These are phyloP conservation scores for Willowsia nigromaculata DNA, from an alignment of 2,888 invertebrate genomes.

Conservation along the genomic window DNA sequence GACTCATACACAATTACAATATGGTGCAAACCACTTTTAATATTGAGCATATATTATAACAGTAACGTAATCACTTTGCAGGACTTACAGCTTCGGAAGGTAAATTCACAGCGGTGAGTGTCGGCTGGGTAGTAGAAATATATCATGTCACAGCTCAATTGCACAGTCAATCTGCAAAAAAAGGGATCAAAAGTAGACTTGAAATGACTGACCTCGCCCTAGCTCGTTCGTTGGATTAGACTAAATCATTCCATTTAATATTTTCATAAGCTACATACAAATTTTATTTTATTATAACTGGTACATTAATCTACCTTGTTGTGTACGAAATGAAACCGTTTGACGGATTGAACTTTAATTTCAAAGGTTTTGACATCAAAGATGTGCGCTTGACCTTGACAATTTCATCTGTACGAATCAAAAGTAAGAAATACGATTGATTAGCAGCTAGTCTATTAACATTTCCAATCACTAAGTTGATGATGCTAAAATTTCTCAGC, in stretches of 20 bases:
- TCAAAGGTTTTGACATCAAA: conserved; percentile 69
- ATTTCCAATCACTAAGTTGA: too few species aligned
- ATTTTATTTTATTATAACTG: not conserved
- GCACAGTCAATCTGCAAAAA: conserved; percentile 49
- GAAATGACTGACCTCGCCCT: too few species aligned
- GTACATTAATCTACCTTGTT: conserved; percentile 53
- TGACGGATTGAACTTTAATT: conserved; percentile 66
- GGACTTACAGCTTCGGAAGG: conserved; percentile 71
- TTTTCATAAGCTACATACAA: not conserved
- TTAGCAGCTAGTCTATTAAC: too few species aligned
- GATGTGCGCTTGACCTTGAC: conserved; percentile 67
- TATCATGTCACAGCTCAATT: conserved; percentile 70
- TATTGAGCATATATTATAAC: too few species aligned
- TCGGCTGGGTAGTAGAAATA: conserved; percentile 73
- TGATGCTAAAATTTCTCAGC: not conserved
- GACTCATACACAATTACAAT: too few species aligned
- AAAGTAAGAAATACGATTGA: not conserved
- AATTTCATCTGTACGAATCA: conserved; percentile 65
- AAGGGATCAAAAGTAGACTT: too few species aligned
- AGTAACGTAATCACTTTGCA: not conserved
- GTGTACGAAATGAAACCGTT: conserved; percentile 75
- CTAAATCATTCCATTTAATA: too few species aligned
- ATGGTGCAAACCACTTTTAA: too few species aligned
- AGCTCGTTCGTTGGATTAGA: too few species aligned
- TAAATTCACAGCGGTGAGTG: conserved; percentile 74